phyloP scores from a whole-genome alignment of 2,113 vertebrate genomes.

The Podarcis cretensis region DNA sequence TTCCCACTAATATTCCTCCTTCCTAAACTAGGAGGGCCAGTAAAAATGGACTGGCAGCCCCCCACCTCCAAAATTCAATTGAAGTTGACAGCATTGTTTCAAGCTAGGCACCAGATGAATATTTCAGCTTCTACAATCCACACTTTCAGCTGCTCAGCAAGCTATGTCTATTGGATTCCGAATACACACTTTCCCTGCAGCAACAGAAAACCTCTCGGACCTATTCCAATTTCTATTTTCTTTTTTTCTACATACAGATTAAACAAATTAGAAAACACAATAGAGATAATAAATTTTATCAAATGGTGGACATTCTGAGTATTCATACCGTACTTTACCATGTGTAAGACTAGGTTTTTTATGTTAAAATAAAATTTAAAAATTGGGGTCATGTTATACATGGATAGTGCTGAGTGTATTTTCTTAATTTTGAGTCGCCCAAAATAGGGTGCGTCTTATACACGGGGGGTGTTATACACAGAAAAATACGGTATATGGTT shows the following conservation, averaged over 20 bases:
- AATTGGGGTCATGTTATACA: too few species aligned
- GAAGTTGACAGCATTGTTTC: not conserved
- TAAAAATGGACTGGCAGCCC: too few species aligned
- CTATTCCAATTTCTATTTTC: not conserved
- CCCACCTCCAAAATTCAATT: not conserved
- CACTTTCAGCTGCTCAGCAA: not conserved
- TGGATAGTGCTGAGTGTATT: too few species aligned
- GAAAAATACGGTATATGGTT: not conserved
- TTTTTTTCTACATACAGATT: not conserved
- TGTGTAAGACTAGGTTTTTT: too few species aligned
- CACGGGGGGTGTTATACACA: too few species aligned
- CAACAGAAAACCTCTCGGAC: not conserved
- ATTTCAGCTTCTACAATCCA: not conserved
- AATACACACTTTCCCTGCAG: not conserved
- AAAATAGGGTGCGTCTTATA: too few species aligned
- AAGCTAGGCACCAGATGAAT: not conserved
- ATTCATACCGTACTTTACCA: not conserved
- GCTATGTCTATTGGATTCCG: not conserved
- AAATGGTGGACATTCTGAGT: not conserved
- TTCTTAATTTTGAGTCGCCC: too few species aligned
- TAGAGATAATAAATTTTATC: not conserved
- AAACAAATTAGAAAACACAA: not conserved
- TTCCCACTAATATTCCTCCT: not conserved
- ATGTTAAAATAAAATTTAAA: too few species aligned
- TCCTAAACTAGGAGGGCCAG: too few species aligned